phyloP scores from a whole-genome alignment of 2,797 vertebrate species.

The Tokudaia muenninki region DNA sequence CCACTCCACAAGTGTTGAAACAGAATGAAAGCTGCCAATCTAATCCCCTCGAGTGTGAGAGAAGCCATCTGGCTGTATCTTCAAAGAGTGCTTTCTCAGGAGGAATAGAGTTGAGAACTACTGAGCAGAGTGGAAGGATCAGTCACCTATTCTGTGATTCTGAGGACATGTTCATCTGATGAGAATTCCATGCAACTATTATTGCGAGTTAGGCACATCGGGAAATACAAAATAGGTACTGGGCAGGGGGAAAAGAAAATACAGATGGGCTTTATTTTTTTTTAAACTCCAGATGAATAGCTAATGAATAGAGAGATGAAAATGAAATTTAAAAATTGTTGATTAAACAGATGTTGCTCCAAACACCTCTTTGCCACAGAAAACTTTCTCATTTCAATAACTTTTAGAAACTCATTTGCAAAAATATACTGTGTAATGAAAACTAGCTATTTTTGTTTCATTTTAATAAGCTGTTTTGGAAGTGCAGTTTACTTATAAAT shows the following conservation, averaged over 20 bases:
- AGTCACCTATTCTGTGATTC: conserved; percentile 68
- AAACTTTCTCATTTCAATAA: conserved; percentile 59
- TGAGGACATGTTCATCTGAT: conserved; percentile 20
- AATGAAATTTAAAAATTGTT: conserved; percentile 70
- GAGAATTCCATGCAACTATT: conserved; percentile 10
- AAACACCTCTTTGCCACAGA: conserved; percentile 56
- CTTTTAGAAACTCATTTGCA: conserved; percentile 44
- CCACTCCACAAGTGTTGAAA: neutral
- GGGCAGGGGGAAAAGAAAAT: neutral
- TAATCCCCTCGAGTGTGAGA: conserved; percentile 29
- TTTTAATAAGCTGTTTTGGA: conserved; percentile 16
- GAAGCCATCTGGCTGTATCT: conserved; percentile 70
- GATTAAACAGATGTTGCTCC: conserved; percentile 69
- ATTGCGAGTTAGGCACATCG: conserved; percentile 49
- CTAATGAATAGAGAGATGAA: conserved; percentile 70
- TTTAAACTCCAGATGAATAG: conserved; percentile 66
- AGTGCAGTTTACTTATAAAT: neutral
- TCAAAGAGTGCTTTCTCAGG: conserved; percentile 69
- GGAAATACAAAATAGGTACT: conserved; percentile 34
- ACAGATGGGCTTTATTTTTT: conserved; percentile 67
- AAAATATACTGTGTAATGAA: conserved; percentile 14
- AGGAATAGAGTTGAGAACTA: conserved; percentile 73
- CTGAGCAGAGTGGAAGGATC: conserved; percentile 48
- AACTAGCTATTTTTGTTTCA: neutral
- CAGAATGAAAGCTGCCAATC: conserved; percentile 56